A percentile compares a stretch with the other conserved stretches of the same genome.
These are phyloP conservation scores for Danio aesculapii DNA, from an alignment of 2,797 vertebrate genomes.

Conservation along the genomic window DNA sequence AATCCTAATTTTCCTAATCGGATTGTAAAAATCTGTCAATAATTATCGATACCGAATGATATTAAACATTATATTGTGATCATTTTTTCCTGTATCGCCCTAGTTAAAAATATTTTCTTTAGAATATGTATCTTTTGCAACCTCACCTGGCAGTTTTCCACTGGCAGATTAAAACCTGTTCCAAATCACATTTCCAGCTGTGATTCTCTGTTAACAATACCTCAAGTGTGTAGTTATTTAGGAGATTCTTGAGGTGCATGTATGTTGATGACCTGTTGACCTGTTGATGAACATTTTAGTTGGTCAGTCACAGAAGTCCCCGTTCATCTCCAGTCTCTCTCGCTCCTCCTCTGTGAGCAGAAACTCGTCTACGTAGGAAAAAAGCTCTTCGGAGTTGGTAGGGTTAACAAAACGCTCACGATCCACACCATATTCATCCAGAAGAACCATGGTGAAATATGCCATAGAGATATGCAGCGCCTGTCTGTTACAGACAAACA, in stretches of 20 bases:
- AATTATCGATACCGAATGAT: too few relatives aligned
- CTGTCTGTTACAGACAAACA: slow-evolving; percentile 75
- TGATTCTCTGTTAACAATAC: slow-evolving; percentile 9
- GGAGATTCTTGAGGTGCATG: background rate
- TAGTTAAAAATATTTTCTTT: background rate
- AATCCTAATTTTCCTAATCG: too few relatives aligned
- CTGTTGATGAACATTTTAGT: too few relatives aligned
- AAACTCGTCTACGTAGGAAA: slow-evolving; percentile 88
- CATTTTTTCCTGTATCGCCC: too few relatives aligned
- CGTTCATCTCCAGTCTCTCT: slow-evolving; percentile 74
- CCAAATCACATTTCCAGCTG: slow-evolving; percentile 37
- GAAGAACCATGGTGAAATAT: slow-evolving; percentile 91
- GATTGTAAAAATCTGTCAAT: too few relatives aligned
- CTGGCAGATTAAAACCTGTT: slow-evolving; percentile 19
- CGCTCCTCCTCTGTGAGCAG: slow-evolving; percentile 86
- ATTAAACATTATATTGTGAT: too few relatives aligned
- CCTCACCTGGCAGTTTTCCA: background rate
- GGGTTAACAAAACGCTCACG: slow-evolving; percentile 90
- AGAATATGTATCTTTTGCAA: background rate
- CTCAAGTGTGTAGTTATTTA: background rate
- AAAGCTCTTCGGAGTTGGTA: slow-evolving; percentile 88
- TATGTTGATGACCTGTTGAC: too few relatives aligned
- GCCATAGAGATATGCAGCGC: slow-evolving; percentile 84
- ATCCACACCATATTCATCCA: slow-evolving; percentile 89
- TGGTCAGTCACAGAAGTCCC: slow-evolving; percentile 85